A percentile compares a stretch with the other conserved stretches of the same genome.
These are phyloP conservation scores for Toxotes lorentzi DNA, from an alignment of 2,797 vertebrate genomes.

Conservation along the genomic window DNA sequence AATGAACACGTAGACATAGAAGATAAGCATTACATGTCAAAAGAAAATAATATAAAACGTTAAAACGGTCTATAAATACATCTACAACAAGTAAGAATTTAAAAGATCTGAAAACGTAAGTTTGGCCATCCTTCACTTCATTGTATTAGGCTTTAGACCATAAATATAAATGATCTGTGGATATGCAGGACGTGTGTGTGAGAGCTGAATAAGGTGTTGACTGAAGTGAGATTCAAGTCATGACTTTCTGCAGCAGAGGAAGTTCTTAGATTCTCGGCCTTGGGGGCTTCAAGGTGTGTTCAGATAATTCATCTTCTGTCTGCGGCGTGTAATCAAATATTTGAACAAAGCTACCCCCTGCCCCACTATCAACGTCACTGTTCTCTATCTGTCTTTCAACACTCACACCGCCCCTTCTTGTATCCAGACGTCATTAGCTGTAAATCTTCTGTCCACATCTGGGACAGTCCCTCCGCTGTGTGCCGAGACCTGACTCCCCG, in stretches of 20 bases:
- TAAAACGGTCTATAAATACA: too few relatives aligned
- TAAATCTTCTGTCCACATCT: slow-evolving; percentile 68
- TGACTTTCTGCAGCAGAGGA: slow-evolving; percentile 17
- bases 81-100: too few relatives aligned
- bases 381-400: slow-evolving; percentile 28
- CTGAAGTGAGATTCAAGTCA: slow-evolving; percentile 48
- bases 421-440: slow-evolving; percentile 33
- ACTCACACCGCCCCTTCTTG: not conserved
- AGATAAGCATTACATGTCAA: not conserved
- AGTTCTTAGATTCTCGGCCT: slow-evolving; percentile 50
- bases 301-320: slow-evolving; percentile 59
- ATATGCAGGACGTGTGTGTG: slow-evolving; percentile 29
- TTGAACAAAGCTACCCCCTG: slow-evolving; percentile 27
- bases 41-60: too few relatives aligned
- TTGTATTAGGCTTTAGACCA: not conserved
- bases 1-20: not conserved
- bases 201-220: slow-evolving; percentile 24
- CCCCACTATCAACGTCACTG: slow-evolving; percentile 5
- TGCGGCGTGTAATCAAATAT: slow-evolving; percentile 59
- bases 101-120: not conserved
- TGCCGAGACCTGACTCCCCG: slow-evolving; percentile 56
- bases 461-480: slow-evolving; percentile 46
- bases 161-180: not conserved
- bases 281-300: slow-evolving; percentile 51
- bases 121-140: not conserved